Conservation (phyloP, 2,797 vertebrate species). For the Lithobates sylvaticus region DNA sequence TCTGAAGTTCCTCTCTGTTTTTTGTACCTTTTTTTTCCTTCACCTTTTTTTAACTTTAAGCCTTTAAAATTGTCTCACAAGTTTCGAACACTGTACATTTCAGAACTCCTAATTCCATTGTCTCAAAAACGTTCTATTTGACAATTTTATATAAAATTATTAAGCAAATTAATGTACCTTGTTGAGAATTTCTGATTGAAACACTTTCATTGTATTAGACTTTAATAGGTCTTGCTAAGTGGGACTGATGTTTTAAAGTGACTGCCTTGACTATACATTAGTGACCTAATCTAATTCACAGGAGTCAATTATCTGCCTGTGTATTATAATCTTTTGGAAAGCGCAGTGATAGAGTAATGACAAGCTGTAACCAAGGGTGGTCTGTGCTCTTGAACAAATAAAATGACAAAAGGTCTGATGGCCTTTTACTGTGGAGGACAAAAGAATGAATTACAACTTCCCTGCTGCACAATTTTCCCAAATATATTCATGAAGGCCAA, state of each 20-base stretch:
- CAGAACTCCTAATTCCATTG: neutral
- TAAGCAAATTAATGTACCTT: slow-evolving; percentile 19
- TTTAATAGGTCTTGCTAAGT: slow-evolving; percentile 54
- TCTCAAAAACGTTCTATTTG: neutral
- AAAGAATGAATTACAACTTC: slow-evolving; percentile 18
- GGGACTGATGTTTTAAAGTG: slow-evolving; percentile 49
- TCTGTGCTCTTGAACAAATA: slow-evolving; percentile 23
- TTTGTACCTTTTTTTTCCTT: neutral
- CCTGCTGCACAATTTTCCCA: neutral
- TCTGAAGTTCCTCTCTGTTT: neutral
- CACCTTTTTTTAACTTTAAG: neutral
- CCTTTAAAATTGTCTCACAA: neutral
- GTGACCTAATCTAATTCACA: slow-evolving; percentile 57
- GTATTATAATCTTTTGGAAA: slow-evolving; percentile 38
- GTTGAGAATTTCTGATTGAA: slow-evolving; percentile 27
- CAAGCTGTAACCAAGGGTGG: slow-evolving; percentile 33
- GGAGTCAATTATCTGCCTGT: slow-evolving; percentile 56
- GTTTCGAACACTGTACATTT: neutral
- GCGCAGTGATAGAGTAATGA: slow-evolving; percentile 6
- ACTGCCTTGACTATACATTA: slow-evolving; percentile 60
- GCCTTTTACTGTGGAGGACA: neutral
- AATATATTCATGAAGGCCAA: neutral
- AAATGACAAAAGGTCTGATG: slow-evolving; percentile 1
- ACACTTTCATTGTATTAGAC: slow-evolving; percentile 29
- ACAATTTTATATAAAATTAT: slow-evolving; percentile 32